Percentiles rank a stretch among this genome's conserved stretches.
phyloP scores from a whole-genome alignment of 2,113 vertebrate genomes.

The Corythoichthys haematopterus region DNA sequence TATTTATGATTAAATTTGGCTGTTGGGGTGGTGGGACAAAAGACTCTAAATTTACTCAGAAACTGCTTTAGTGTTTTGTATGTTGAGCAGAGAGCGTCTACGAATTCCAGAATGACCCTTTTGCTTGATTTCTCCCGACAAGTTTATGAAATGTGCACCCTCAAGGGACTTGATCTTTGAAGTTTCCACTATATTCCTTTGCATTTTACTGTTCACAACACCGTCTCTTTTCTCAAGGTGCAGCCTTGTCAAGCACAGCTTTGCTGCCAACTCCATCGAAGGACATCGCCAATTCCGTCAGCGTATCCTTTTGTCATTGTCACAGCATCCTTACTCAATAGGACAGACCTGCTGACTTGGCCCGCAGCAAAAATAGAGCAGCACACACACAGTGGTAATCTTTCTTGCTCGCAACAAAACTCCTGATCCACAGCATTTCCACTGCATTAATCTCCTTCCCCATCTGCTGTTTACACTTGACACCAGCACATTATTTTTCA shows the following conservation, averaged over 20 bases:
- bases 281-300: slow-evolving; percentile 24
- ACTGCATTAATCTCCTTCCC: slow-evolving; percentile 27
- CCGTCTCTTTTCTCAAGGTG: background rate
- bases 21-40: no score
- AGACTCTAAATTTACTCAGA: no score
- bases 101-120: no score
- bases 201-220: background rate
- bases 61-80: no score
- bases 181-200: background rate
- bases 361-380: slow-evolving; percentile 41
- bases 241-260: slow-evolving; percentile 20
- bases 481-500: slow-evolving; percentile 17
- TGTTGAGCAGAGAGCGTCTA: background rate
- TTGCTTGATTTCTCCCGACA: no score
- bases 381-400: slow-evolving; percentile 4
- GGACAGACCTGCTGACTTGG: slow-evolving; percentile 53
- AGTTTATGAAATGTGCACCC: background rate
- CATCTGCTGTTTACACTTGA: slow-evolving; percentile 33
- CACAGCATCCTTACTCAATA: slow-evolving; percentile 44
- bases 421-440: slow-evolving; percentile 25
- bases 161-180: background rate
- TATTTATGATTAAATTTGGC: no score
- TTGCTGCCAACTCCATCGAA: background rate
- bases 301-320: slow-evolving; percentile 53
- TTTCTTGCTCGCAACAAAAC: slow-evolving; percentile 22